Evolutionary conservation across 1,140 invertebrate species (phyloP), one percentile per base, ranked within the genome.

Genomic region (Agraylea sexmaculata): DNA sequence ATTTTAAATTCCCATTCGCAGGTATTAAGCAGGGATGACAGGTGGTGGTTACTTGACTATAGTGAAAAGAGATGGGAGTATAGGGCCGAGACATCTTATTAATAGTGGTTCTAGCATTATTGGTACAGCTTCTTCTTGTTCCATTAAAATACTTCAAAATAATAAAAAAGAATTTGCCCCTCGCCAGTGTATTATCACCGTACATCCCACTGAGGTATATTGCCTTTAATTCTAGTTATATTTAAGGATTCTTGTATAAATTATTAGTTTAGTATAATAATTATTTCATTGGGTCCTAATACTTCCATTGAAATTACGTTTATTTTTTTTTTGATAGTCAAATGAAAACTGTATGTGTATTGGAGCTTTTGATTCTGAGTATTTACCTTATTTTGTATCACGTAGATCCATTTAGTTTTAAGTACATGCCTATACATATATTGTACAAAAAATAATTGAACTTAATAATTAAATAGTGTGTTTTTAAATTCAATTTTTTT

Each of bases 131-230:
- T 40, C 33, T n/a, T 37, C 43, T 29, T 49, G 47, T 33, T 37
- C 42, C 13, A 42, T 49, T n/a, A 23, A 29, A 7, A 25, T 46
- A 25, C n/a, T 25, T 8, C 23, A 8, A 12, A 25, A 25, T 7
- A 12, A 25, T n/a, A n/a, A n/a, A n/a, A 42, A 45, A n/a, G 40
- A 29, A 6, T 31, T 49, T 20, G 37, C 46, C 4, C 35, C 15
- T 8, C 45, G 40, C 19, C 46, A 49, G 40, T 49, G 46, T 17
- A 20, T 25, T n/a, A 49, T 49, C 15, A 45, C 46, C 4, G 43
- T 49, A 2, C 11, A 28, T 28, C 21, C 18, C 4, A 20, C 18
- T 18, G 22, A 40, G 22, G 37, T 38, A 43, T 11, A 21, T 28
- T 25, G n/a, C n/a, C n/a, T n/a, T n/a, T n/a, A n/a, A n/a, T n/a